Base-by-base conservation (phyloP, 1,140 invertebrate species). In the Chironomus striatipennis region DNA sequence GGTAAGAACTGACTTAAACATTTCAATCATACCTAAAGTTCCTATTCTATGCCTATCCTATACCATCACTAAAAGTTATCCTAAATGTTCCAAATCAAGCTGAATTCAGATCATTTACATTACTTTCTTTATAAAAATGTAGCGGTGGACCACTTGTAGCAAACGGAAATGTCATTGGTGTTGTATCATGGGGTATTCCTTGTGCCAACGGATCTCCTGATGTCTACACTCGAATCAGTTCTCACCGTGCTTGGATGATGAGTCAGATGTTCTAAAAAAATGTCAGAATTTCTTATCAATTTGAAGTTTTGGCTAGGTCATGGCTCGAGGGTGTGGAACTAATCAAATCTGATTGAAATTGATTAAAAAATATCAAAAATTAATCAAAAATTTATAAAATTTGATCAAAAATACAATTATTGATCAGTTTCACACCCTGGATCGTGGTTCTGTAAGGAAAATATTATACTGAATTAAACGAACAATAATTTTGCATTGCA, bases 111-210 rank as follows among this genome's bases (percentile, higher is more conserved):
- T 43, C 42, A 43, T 7, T 7, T 7, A 43, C 6, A 10, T 43
- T 43, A 43, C 6, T 10, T 43, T 43, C 10, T 43, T 47, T 47
- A 47, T 7, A 47, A 47, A 9, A n/a, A n/a, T 57, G n/a, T 57
- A 57, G 47, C 4, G 47, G 47, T 15, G 47, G 47, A 1, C 47
- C 47, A n/a, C n/a, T 57, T 1, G 47, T 57, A 1, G 8, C 47
- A n/a, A 15, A 15, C n/a, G 47, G 47, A 12, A 57, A 57, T 57
- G 47, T 57, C 1, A 57, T 57, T 15, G 47, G 83, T 88, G 80
- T 90, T 3, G 85, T 87, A 1, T 89, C 88, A 1, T 90, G 88
- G 87, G 88, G 88, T 2, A 82, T 85, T n/a, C 86, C 86, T 0
- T 91, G 90, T 75, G 89, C 85, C 5, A 81, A 81, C 73, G 85